Evolutionary conservation across 2,797 vertebrate species (phyloP).

Genomic region (Sternarchorhynchus goeldii): DNA sequence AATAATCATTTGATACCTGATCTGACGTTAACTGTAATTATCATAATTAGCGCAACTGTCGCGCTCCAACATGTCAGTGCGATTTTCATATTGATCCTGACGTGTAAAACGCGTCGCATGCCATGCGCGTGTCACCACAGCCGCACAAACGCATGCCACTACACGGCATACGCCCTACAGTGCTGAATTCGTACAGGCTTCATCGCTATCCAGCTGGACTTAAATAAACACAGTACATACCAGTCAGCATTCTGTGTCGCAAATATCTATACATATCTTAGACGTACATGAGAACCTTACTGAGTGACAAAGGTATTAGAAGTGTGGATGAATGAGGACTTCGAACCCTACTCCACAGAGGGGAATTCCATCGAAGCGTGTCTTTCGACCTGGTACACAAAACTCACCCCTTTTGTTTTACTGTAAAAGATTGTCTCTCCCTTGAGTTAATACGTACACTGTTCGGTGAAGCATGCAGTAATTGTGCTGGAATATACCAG

Average conservation of each 20-base stretch:
- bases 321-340: conserved; percentile 22
- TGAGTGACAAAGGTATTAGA: conserved; percentile 23
- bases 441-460: conserved; percentile 45
- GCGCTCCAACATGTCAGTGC: no score
- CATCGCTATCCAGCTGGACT: no score
- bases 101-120: no score
- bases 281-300: conserved; percentile 1
- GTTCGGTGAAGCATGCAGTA: conserved; percentile 35
- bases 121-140: no score
- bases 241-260: neutral
- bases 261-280: conserved; percentile 3
- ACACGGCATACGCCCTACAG: no score
- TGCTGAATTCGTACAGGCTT: no score
- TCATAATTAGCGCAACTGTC: no score
- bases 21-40: no score
- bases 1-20: no score
- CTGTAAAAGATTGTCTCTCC: conserved; percentile 43
- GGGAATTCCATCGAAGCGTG: conserved; percentile 48
- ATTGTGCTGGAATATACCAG: conserved; percentile 3
- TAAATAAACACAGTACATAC: neutral
- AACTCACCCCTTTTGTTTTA: conserved; percentile 34
- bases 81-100: no score
- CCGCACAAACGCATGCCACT: no score
- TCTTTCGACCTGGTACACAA: neutral
- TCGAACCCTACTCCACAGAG: conserved; percentile 21